These are phyloP conservation scores for Parazoanthus darwini DNA, from an alignment of 92 coral and sea anemone species.

Conservation along the genomic window DNA sequence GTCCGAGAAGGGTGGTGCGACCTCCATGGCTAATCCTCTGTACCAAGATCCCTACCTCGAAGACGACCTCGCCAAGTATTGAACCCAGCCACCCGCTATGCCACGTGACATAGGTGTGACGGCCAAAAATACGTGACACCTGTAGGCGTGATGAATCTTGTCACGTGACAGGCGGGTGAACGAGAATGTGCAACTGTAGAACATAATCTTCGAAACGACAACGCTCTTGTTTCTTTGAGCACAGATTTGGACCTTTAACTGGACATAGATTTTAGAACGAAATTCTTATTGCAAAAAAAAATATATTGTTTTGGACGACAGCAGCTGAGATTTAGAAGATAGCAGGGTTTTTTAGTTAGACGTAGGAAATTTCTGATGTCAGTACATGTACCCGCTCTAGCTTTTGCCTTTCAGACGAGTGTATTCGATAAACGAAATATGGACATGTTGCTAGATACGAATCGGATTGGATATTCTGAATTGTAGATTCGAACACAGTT, in stretches of 20 bases:
- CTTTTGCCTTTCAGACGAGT: no score
- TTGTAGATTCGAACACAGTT: neutral
- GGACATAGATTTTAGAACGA: slow-evolving; percentile 20
- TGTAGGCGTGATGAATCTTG: neutral
- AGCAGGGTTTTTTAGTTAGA: neutral
- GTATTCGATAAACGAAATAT: no score
- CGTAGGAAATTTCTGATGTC: neutral
- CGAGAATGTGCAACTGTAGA: neutral
- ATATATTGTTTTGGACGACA: neutral
- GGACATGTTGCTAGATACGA: neutral
- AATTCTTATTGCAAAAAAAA: neutral
- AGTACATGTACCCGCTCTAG: neutral
- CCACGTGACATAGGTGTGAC: neutral
- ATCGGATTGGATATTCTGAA: neutral
- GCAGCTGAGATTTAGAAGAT: neutral
- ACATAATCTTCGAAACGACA: slow-evolving; percentile 14
- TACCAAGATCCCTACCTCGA: slow-evolving; percentile 98
- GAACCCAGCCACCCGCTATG: slow-evolving; percentile 15
- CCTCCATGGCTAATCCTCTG: slow-evolving; percentile 98
- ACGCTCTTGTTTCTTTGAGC: slow-evolving; percentile 25
- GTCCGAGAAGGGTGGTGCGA: slow-evolving; percentile 92
- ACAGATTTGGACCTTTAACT: neutral
- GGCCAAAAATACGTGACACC: neutral
- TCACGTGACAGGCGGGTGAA: neutral
- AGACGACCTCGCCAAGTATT: slow-evolving; percentile 82